These are phyloP conservation scores for Ladona fulva DNA, from an alignment of 1,140 invertebrate genomes.

Conservation along the genomic window DNA sequence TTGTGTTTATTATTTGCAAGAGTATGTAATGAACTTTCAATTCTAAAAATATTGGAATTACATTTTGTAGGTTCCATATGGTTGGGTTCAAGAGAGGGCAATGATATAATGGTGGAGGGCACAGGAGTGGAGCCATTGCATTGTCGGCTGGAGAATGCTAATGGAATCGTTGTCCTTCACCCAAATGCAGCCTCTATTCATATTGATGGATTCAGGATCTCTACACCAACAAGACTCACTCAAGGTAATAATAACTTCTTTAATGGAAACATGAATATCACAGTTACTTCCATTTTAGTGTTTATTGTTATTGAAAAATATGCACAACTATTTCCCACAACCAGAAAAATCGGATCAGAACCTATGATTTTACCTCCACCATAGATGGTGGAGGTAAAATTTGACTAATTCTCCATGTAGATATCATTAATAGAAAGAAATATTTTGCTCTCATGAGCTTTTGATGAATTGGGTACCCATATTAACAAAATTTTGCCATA, in stretches of 20 bases:
- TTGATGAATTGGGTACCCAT: too few relatives aligned
- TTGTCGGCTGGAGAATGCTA: slow-evolving; percentile 73
- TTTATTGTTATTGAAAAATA: too few relatives aligned
- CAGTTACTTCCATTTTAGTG: not conserved
- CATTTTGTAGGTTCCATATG: slow-evolving; percentile 62
- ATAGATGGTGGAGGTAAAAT: too few relatives aligned
- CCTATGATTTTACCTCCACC: too few relatives aligned
- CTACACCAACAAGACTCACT: slow-evolving; percentile 53
- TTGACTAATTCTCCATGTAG: too few relatives aligned
- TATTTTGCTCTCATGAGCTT: too few relatives aligned
- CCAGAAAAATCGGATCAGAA: too few relatives aligned
- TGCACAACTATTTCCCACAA: too few relatives aligned
- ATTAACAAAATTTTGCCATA: too few relatives aligned
- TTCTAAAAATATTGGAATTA: slow-evolving; percentile 23
- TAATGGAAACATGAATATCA: too few relatives aligned
- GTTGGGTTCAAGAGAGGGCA: slow-evolving; percentile 58
- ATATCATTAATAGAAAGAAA: too few relatives aligned
- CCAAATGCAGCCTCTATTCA: slow-evolving; percentile 59
- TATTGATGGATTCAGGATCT: slow-evolving; percentile 57
- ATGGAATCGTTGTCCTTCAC: slow-evolving; percentile 69
- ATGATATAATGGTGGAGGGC: slow-evolving; percentile 70
- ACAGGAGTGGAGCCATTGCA: slow-evolving; percentile 71
- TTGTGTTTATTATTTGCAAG: too few relatives aligned
- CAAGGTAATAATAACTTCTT: slow-evolving; percentile 57
- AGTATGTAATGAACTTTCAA: not conserved